Evolutionary conservation across 2,888 invertebrate species (phyloP).

Genomic region (Lycocerus yunnanus): DNA sequence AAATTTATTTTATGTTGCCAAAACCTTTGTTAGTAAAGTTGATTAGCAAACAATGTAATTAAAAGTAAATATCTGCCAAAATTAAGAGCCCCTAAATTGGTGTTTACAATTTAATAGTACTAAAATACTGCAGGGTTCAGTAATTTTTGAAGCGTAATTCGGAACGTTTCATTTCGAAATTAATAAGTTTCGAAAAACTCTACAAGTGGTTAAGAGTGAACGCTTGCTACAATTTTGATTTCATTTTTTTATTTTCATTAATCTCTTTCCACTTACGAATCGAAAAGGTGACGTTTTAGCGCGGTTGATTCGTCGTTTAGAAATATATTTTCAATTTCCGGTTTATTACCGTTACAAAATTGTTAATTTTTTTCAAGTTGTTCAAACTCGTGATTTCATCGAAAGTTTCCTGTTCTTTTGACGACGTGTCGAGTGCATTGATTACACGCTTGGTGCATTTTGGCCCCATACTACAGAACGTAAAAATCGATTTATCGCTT

Average conservation of each 20-base stretch:
- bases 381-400: background rate
- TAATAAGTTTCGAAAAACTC: background rate
- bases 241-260: background rate
- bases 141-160: background rate
- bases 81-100: background rate
- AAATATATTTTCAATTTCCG: background rate
- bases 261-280: background rate
- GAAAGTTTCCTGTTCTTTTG: background rate
- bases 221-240: background rate
- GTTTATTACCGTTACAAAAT: background rate
- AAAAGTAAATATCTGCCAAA: background rate
- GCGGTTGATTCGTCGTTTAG: background rate
- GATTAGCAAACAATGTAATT: background rate
- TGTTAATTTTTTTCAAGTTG: background rate
- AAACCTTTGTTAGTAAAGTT: background rate
- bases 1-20: background rate
- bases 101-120: background rate
- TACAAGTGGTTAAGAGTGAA: background rate
- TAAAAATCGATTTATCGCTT: background rate
- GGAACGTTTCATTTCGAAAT: background rate
- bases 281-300: background rate
- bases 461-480: background rate
- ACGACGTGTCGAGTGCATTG: background rate
- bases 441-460: background rate
- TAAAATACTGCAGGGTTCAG: background rate